These are phyloP conservation scores for Clitarchus hookeri DNA, from an alignment of 2,888 invertebrate species.

Conservation along the genomic window DNA sequence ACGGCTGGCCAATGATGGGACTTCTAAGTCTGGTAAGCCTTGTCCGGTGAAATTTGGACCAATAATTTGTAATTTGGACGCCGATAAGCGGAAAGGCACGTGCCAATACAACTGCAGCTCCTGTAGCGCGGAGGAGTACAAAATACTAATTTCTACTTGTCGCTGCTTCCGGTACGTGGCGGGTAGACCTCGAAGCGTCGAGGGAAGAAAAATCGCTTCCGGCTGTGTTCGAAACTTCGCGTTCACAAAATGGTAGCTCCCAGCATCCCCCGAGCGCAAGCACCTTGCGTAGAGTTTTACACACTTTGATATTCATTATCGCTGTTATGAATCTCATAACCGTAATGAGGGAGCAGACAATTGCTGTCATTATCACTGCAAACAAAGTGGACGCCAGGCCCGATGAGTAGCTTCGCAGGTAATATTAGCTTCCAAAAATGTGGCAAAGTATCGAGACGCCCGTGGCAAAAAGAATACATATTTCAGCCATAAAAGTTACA, in stretches of 20 bases:
- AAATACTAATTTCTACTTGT: too few species aligned
- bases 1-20: too few species aligned
- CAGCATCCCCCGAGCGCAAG: neutral
- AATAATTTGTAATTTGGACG: too few species aligned
- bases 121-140: too few species aligned
- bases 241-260: neutral
- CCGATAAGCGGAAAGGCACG: too few species aligned
- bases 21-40: too few species aligned
- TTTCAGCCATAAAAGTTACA: neutral
- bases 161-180: too few species aligned
- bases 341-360: neutral
- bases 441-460: neutral
- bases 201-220: neutral
- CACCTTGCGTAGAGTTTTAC: neutral
- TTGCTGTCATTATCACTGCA: constrained; percentile 3
- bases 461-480: neutral
- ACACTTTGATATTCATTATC: neutral
- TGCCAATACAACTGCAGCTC: too few species aligned
- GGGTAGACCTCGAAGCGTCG: too few species aligned
- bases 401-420: neutral
- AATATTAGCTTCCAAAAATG: constrained; percentile 14
- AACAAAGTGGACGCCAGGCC: constrained; percentile 4
- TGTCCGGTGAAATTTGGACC: too few species aligned
- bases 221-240: neutral
- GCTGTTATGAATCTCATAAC: neutral